Conservation (phyloP, 2,888 invertebrate species). For the Agrochola macilenta region DNA sequence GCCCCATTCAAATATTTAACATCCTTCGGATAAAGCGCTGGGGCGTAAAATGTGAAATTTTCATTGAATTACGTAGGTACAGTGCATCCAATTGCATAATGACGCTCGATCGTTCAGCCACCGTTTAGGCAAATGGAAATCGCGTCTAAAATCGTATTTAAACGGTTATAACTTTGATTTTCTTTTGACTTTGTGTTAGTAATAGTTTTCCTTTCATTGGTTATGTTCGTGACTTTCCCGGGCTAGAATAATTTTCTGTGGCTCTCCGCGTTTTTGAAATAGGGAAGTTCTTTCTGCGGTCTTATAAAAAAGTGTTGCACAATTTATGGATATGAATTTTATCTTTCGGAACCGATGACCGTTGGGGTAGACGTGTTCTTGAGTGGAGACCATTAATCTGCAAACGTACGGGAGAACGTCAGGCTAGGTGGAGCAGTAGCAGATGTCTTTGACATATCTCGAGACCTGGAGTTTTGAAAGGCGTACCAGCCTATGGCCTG, state of each 20-base stretch:
- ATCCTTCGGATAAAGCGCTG: conserved; percentile 50
- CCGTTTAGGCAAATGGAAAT: conserved; percentile 69
- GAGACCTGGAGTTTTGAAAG: too few relatives aligned
- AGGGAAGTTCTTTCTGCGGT: neutral
- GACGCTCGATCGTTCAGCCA: conserved; percentile 67
- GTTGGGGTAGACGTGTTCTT: neutral
- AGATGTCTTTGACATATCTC: too few relatives aligned
- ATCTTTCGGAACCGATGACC: neutral
- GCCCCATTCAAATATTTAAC: conserved; percentile 69
- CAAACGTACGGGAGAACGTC: neutral
- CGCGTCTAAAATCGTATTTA: conserved; percentile 52
- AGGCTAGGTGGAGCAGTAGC: neutral
- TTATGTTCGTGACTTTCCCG: conserved; percentile 4
- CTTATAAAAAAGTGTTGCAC: neutral
- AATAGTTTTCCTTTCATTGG: conserved; percentile 27
- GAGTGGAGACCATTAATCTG: neutral
- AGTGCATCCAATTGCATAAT: conserved; percentile 81
- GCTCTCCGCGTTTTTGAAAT: neutral
- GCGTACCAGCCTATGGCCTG: too few relatives aligned
- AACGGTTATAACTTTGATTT: conserved; percentile 47
- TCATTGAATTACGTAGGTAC: conserved; percentile 56
- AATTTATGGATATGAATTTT: neutral
- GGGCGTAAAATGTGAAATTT: conserved; percentile 65
- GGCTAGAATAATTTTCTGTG: neutral
- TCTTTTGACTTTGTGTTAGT: conserved; percentile 34